Evolutionary conservation across 1,140 invertebrate genomes (phyloP).

Genomic region (Dendroctonus valens): DNA sequence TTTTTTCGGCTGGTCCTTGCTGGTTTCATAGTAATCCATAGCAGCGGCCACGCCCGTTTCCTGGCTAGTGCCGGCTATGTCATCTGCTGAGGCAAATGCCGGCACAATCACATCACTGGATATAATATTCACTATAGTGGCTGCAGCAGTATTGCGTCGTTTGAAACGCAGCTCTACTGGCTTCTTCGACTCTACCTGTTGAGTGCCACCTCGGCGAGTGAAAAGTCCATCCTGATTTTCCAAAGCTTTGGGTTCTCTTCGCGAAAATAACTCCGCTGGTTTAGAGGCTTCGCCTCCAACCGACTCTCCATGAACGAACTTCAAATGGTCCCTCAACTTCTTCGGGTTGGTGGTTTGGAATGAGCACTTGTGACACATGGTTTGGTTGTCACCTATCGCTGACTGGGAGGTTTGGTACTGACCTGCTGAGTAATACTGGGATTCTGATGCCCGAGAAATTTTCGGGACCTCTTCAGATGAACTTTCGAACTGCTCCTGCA

Average conservation of each 20-base stretch:
- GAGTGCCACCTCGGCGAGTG: conserved; percentile 12
- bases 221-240: conserved; percentile 18
- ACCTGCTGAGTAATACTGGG: conserved; percentile 1
- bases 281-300: neutral
- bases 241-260: conserved; percentile 14
- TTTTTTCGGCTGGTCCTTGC: conserved; percentile 24
- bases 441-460: neutral
- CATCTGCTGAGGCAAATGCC: neutral
- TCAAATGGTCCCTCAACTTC: conserved; percentile 31
- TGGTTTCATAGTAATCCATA: conserved; percentile 27
- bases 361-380: conserved; percentile 27
- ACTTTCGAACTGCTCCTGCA: neutral
- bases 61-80: neutral
- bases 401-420: neutral
- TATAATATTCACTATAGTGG: conserved; percentile 16
- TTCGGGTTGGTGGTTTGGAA: conserved; percentile 33
- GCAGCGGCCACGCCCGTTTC: conserved; percentile 24
- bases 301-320: conserved; percentile 30
- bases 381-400: neutral
- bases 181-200: neutral
- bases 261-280: conserved; percentile 20
- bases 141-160: conserved; percentile 15
- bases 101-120: conserved; percentile 23
- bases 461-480: neutral
- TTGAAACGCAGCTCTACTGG: conserved; percentile 3